Base-by-base conservation (phyloP, 1,140 invertebrate genomes). In the Aphis gossypii region DNA sequence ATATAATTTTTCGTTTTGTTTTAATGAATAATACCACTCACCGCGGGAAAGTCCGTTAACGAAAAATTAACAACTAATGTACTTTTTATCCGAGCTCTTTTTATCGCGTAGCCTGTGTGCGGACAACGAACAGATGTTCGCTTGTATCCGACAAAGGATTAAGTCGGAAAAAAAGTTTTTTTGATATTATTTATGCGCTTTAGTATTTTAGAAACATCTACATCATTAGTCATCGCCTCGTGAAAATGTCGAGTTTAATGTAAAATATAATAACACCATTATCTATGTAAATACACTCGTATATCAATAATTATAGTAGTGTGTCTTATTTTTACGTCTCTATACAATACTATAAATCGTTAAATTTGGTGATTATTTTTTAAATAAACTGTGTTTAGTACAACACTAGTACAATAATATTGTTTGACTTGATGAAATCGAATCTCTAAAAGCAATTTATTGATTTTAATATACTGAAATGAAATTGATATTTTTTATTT, bases 141-240 rank as follows among this genome's bases (percentile, higher is more conserved):
- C n/a, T 51, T 35, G n/a, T 56, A 35, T 56, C 35, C 35, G 23
- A 90, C 51, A 54, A 90, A 54, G 51, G 51, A 90, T 90, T 90
- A 90, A 90, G 35, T 38, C 23, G 8, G 51, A 23, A 56, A 90
- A 90, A 90, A 38, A 11, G 35, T 54, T 90, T 90, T 30, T 30
- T 56, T 41, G 9, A 90, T 56, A n/a, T 90, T 56, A 90, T 90
- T 56, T 41, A 56, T 90, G 35, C 51, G 11, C 23, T 87, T 83
- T 35, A 48, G 1, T 51, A 51, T 90, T 56, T 56, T 90, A 56
- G 8, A 88, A 88, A 23, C 48, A 35, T 46, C 41, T 41, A 88
- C 87, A n/a, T 90, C 88, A 90, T 90, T 90, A 90, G 48, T 90
- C 88, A 90, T 56, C 25, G 51, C 25, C 51, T 90, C 88, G 0